Evolutionary conservation across 30 jellyfish, hydroid and myxozoan genomes (phyloP), one percentile per base, ranked within the genome.

Genomic region (Hydractinia symbiolongicarpus): DNA sequence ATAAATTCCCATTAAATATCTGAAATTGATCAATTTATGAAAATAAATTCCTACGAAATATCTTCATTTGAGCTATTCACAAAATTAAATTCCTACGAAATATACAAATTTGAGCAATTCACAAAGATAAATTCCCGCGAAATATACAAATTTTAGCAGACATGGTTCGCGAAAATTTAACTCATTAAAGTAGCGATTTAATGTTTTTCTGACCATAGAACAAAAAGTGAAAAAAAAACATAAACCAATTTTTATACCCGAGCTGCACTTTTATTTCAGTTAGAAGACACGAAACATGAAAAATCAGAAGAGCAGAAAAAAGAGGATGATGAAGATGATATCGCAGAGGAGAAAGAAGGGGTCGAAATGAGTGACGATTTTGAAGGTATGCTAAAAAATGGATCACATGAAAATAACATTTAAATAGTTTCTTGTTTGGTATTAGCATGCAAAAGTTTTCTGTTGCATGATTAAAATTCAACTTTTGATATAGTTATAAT

Each of bases 361-460:
- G 89, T 94, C 55, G 99, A 94, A 67, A 94, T 94, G 99, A 90
- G 88, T 4, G 99, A 94, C 67, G 99, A 94, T 79, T 94, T 94
- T 83, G 97, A 88, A 56, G 54, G 87, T 79, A 55, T 17, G 87
- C 21, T 20, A 11, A 30, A 30, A 30, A 30, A 30, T 30, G 44
- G 44, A 30, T 30, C 2, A 30, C 44, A 30, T 30, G 44, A 30
- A 30, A 30, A 30, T 30, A 30, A 30, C 44, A 30, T 30, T 30
- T 30, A 30, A 30, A 30, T 30, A 2, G 44, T 30, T 30, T 30
- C 44, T 30, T 30, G 44, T 30, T 30, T 30, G 44, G 44, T 30
- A 30, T 30, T 30, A 30, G 44, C 44, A 30, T 30, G 44, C 44
- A 30, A 30, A 30, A 30, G 44, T 30, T 30, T 30, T 30, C 44